These are phyloP conservation scores for Pangasianodon gigas DNA, from an alignment of 2,113 vertebrate genomes.

Conservation along the genomic window DNA sequence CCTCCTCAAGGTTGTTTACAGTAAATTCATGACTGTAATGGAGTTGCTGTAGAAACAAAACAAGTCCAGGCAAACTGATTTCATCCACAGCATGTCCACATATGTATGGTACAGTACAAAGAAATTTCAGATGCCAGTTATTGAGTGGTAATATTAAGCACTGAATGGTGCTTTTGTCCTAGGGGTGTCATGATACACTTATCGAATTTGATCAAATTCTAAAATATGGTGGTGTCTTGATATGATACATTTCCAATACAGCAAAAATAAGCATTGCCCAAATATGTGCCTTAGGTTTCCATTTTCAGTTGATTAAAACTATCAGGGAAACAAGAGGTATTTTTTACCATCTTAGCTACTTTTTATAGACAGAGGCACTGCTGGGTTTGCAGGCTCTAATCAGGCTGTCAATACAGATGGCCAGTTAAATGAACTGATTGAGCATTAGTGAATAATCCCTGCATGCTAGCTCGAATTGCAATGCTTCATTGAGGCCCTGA, in stretches of 20 bases:
- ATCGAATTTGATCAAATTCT: background rate
- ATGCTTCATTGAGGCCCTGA: background rate
- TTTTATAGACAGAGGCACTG: too few relatives aligned
- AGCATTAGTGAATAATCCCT: too few relatives aligned
- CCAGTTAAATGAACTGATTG: background rate
- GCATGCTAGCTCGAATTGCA: too few relatives aligned
- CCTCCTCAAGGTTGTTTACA: constrained; percentile 97
- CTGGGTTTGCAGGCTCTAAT: too few relatives aligned
- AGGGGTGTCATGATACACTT: background rate
- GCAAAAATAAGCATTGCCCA: background rate
- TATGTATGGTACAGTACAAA: background rate
- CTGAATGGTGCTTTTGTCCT: background rate
- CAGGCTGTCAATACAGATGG: background rate
- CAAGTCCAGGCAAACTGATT: constrained; percentile 75
- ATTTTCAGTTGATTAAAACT: background rate
- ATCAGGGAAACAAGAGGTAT: too few relatives aligned
- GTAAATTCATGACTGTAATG: constrained; percentile 90
- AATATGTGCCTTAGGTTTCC: background rate
- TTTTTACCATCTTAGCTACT: too few relatives aligned
- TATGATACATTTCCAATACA: background rate
- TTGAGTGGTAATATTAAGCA: background rate
- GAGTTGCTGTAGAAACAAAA: constrained; percentile 84
- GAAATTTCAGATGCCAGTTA: background rate
- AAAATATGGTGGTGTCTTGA: background rate
- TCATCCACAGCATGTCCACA: background rate